Percentiles rank a stretch among this genome's conserved stretches.
Evolutionary conservation across 2,113 vertebrate species (phyloP).

Genomic region (Micronycteris hirsuta): DNA sequence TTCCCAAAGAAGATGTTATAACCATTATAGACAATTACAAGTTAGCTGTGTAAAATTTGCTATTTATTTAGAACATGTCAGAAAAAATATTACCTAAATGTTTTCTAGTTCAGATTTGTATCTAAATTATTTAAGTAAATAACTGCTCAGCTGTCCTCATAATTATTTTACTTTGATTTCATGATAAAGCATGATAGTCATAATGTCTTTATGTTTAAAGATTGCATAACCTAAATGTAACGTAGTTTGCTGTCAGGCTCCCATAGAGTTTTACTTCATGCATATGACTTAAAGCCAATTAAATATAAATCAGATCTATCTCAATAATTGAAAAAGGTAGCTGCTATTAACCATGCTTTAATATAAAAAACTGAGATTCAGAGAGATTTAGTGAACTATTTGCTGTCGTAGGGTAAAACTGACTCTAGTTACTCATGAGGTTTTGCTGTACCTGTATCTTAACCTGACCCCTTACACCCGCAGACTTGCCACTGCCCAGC

Average conservation of each 20-base stretch:
- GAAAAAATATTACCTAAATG: not conserved
- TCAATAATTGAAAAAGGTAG: not conserved
- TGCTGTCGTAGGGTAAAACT: not conserved
- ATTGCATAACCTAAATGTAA: not conserved
- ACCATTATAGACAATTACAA: not conserved
- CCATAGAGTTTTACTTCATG: not conserved
- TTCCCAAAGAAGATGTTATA: constrained; percentile 1
- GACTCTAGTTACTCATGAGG: not conserved
- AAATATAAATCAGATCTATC: not conserved
- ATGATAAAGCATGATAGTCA: not conserved
- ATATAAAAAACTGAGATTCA: not conserved
- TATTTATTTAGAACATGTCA: not conserved
- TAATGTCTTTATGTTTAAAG: constrained; percentile 2
- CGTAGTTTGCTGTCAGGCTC: not conserved
- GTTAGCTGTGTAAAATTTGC: not conserved
- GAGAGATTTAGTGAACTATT: not conserved
- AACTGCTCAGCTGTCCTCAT: not conserved
- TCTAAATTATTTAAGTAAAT: constrained; percentile 30
- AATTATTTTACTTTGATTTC: constrained; percentile 32
- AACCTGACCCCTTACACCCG: not conserved
- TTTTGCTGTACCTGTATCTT: not conserved
- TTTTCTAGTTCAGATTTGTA: not conserved
- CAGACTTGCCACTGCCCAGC: too few relatives aligned
- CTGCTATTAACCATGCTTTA: not conserved
- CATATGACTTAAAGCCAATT: not conserved